These are phyloP conservation scores for Oophaga pumilio DNA, from an alignment of 2,113 vertebrate genomes.

Conservation along the genomic window DNA sequence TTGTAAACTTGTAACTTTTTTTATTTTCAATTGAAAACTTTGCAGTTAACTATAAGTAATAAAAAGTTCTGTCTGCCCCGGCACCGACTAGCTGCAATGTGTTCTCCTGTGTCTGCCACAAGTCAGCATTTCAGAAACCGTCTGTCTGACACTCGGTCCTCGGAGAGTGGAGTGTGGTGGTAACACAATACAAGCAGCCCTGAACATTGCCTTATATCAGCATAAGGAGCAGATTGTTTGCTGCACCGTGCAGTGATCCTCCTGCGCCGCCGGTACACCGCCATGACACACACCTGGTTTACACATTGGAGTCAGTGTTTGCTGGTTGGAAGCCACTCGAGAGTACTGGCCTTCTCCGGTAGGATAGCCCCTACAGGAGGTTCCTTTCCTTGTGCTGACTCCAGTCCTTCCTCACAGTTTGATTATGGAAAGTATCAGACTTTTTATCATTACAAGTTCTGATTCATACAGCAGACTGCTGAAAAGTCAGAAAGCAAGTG, in stretches of 20 bases:
- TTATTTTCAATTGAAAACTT: too few species aligned
- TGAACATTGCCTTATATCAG: background rate
- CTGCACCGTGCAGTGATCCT: background rate
- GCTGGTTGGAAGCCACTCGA: background rate
- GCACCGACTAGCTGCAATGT: background rate
- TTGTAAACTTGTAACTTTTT: too few species aligned
- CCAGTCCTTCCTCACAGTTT: background rate
- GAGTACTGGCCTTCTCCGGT: background rate
- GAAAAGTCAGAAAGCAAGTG: background rate
- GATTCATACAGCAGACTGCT: background rate
- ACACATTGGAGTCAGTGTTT: constrained; percentile 28
- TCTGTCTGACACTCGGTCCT: constrained; percentile 28
- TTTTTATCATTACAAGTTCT: background rate
- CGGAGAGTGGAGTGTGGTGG: background rate
- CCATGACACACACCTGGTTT: background rate
- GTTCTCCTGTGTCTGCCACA: background rate
- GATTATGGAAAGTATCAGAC: background rate
- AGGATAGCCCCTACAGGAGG: background rate
- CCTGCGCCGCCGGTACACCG: background rate
- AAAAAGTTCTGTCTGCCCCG: too few species aligned
- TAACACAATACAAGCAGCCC: constrained; percentile 3
- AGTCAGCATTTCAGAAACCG: background rate
- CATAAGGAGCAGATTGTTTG: background rate
- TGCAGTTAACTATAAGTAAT: too few species aligned
- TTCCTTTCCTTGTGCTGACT: background rate